Base-by-base conservation (phyloP, 2,888 invertebrate species). In the Halictus quadricinctus region DNA sequence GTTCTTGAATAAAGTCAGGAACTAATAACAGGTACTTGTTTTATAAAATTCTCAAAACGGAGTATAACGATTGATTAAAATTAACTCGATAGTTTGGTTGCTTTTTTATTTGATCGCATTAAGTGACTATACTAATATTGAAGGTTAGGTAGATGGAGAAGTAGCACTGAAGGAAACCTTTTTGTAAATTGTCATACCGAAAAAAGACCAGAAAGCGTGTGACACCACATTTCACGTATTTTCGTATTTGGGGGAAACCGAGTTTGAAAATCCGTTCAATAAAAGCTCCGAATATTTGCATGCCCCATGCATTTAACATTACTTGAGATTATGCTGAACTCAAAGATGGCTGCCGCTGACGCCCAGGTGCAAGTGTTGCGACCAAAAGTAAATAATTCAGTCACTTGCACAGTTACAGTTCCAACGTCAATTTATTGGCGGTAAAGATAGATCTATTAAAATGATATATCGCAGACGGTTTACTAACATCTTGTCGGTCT, bases 231-330 rank as follows among this genome's bases (percentile, higher is more conserved):
- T 36, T 36, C 29, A 36, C 36, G 18, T 36, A 64, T 36, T 29
- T 64, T 36, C 64, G 29, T 64, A 36, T 64, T 64, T 64, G 18
- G 64, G 18, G 15, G n/a, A n/a, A 64, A 8, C 8, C 64, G 64
- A 64, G 18, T 64, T 64, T 64, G 64, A 64, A 64, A 64, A 36
- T 36, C 64, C 64, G 64, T 64, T 64, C 64, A 64, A 64, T 64
- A 58, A 74, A 21, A 8, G 29, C 58, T 60, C 4, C 46, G 0
- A 60, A 75, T n/a, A 43, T 60, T 43, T 60, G 41, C 48, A n/a
- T 48, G 41, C 15, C 15, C 29, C 29, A 58, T 18, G 74, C 12
- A 41, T 58, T 60, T 29, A 60, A 43, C 58, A 74, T 74, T 36
- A 12, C 29, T 29, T 15, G 64, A 64, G 64, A 25, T 64, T 64